These are phyloP conservation scores for Abrostola triplasia DNA, from an alignment of 2,888 invertebrate genomes.

Conservation along the genomic window DNA sequence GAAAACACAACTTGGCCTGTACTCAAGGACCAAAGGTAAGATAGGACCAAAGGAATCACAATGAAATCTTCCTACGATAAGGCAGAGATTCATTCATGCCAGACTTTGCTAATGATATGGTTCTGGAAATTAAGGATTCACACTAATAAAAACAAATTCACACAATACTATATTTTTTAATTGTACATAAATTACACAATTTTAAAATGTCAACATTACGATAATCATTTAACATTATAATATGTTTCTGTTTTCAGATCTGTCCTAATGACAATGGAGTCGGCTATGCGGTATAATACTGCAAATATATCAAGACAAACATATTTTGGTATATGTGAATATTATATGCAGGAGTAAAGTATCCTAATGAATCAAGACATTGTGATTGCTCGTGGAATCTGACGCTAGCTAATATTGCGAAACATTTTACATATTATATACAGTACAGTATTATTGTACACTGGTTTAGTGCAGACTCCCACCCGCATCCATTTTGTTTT, in stretches of 20 bases:
- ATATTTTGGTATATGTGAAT: conserved; percentile 88
- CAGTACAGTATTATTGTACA: conserved; percentile 54
- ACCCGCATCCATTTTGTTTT: conserved; percentile 39
- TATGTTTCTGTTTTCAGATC: conserved; percentile 74
- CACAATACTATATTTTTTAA: conserved; percentile 10
- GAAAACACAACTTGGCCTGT: too few species aligned
- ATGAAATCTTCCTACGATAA: too few species aligned
- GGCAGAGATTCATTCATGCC: too few species aligned
- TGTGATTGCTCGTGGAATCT: conserved; percentile 79
- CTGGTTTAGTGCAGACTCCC: conserved; percentile 32
- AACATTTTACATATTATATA: conserved; percentile 36
- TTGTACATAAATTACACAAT: conserved; percentile 17
- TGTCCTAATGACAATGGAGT: conserved; percentile 81
- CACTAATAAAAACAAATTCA: not conserved
- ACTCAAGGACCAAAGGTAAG: too few species aligned
- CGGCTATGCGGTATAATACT: conserved; percentile 71
- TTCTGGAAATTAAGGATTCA: not conserved
- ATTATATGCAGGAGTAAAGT: conserved; percentile 80
- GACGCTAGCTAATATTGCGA: conserved; percentile 70
- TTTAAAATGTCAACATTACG: conserved; percentile 4
- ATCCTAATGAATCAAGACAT: conserved; percentile 76
- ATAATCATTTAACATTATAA: not conserved
- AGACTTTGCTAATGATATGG: too few species aligned
- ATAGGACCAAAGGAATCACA: too few species aligned
- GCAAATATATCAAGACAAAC: conserved; percentile 87